Evolutionary conservation across 1,140 invertebrate species (phyloP).

Genomic region (Berghia stephanieae): DNA sequence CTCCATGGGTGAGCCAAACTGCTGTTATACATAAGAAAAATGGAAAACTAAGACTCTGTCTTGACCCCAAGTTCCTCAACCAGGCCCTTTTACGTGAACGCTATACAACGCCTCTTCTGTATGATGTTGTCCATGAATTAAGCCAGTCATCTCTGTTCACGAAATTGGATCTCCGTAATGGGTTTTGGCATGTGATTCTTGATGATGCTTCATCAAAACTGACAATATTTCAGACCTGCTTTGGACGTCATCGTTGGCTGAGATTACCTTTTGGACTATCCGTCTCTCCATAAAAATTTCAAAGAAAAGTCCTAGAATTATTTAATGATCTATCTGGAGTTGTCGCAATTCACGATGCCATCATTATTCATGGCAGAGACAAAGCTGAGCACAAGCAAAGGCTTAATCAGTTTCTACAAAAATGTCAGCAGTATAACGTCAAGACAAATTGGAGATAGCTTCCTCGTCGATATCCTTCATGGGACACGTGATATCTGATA

Average conservation of each 20-base stretch:
- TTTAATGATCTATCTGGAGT: not conserved
- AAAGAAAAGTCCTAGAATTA: not conserved
- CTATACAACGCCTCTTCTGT: too few species aligned
- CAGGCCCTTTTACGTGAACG: too few species aligned
- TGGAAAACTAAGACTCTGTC: too few species aligned
- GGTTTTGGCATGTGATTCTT: slow-evolving; percentile 8
- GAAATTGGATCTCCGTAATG: too few species aligned
- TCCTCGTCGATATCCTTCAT: slow-evolving; percentile 28
- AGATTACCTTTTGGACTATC: too few species aligned
- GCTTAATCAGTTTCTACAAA: slow-evolving; percentile 30
- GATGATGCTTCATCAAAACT: not conserved
- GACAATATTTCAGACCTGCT: not conserved
- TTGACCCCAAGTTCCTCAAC: too few species aligned
- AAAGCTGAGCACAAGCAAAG: slow-evolving; percentile 35
- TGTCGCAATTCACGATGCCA: slow-evolving; percentile 39
- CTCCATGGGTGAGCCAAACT: too few species aligned
- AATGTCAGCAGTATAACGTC: slow-evolving; percentile 22
- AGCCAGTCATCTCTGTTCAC: too few species aligned
- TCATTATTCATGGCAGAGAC: slow-evolving; percentile 50
- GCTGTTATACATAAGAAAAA: too few species aligned
- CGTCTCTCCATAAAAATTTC: too few species aligned
- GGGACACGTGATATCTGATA: slow-evolving; percentile 32
- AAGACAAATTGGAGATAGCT: slow-evolving; percentile 31
- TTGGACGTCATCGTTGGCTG: too few species aligned
- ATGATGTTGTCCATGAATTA: too few species aligned